Percentiles rank a stretch among this genome's conserved stretches.
Evolutionary conservation across 2,113 vertebrate genomes (phyloP).

Genomic region (Rhinopithecus roxellana): DNA sequence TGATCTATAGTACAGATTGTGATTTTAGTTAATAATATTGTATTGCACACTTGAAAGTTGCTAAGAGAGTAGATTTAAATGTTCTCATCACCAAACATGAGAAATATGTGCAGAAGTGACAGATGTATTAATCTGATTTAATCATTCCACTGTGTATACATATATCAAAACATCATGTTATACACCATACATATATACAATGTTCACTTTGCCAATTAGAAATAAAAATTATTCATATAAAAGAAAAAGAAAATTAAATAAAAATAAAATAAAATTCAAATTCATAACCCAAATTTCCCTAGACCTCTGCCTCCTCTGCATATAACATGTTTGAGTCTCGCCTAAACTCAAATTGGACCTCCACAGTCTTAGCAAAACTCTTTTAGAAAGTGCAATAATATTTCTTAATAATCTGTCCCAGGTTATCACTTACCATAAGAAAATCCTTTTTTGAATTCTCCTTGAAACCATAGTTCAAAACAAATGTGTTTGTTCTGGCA

Average conservation of each 20-base stretch:
- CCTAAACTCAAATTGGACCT: neutral
- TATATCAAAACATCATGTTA: neutral
- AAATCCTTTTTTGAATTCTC: neutral
- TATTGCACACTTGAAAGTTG: neutral
- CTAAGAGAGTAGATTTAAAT: neutral
- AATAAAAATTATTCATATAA: neutral
- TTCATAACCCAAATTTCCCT: neutral
- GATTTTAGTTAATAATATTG: neutral
- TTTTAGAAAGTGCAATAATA: neutral
- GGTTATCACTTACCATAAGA: neutral
- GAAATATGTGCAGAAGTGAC: neutral
- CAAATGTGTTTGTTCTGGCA: neutral
- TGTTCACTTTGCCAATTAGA: neutral
- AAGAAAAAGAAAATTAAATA: neutral
- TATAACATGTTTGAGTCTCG: neutral
- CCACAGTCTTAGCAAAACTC: neutral
- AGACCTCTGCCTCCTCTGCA: neutral
- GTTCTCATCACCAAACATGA: neutral
- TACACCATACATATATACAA: neutral
- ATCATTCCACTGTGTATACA: neutral
- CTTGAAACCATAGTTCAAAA: neutral
- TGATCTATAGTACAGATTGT: neutral
- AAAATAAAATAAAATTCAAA: neutral
- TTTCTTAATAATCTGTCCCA: neutral
- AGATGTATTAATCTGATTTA: neutral